phyloP scores from a whole-genome alignment of 2,888 invertebrate genomes.

The Andrena chrysosceles region DNA sequence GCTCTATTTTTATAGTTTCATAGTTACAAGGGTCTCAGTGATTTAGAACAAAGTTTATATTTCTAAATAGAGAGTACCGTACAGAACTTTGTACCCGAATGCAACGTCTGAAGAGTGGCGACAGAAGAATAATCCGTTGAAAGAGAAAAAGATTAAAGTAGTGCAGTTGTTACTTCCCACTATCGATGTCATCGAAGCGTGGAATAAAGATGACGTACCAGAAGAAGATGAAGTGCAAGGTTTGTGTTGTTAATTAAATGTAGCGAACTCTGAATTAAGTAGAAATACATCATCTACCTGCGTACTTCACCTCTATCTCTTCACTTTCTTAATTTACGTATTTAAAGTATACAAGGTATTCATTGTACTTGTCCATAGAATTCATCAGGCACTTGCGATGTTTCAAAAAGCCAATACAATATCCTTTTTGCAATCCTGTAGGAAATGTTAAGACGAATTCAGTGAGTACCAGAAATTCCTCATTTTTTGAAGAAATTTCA shows the following conservation, averaged over 20 bases:
- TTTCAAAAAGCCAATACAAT: no score
- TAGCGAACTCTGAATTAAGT: no score
- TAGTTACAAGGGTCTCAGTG: conserved; percentile 4
- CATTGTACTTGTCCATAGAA: no score
- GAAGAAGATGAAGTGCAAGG: conserved; percentile 83
- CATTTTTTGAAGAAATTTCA: no score
- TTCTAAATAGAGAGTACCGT: conserved; percentile 84
- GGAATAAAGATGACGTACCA: conserved; percentile 85
- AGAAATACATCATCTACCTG: no score
- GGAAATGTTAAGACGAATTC: no score
- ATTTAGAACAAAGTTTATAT: conserved; percentile 1
- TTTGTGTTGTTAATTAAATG: conserved; percentile 44
- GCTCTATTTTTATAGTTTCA: background rate
- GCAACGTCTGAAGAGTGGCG: conserved; percentile 86
- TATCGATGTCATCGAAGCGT: conserved; percentile 85
- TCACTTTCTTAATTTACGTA: no score
- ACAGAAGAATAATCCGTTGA: conserved; percentile 83
- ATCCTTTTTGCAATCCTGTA: no score
- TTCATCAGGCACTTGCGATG: no score
- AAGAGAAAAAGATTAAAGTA: conserved; percentile 86
- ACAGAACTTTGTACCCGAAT: conserved; percentile 87
- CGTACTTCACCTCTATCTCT: no score
- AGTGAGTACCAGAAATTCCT: no score
- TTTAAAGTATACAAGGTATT: no score
- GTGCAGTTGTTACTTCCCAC: conserved; percentile 87